phyloP scores from a whole-genome alignment of 2,113 vertebrate genomes.

The Hemiscyllium ocellatum region DNA sequence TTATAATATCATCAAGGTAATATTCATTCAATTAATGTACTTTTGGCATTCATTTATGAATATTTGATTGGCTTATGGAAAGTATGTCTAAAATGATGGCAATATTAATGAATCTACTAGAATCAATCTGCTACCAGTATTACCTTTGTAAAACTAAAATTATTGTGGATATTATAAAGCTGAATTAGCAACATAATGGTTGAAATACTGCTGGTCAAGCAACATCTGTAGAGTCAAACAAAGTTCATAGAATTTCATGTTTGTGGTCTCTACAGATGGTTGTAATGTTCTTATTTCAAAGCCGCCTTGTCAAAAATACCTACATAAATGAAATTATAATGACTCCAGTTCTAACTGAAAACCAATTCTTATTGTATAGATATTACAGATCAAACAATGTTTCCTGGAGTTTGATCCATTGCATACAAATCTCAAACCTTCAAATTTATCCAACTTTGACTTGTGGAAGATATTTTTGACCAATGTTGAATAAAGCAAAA shows the following conservation, averaged over 20 bases:
- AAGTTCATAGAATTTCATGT: neutral
- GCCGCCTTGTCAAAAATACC: neutral
- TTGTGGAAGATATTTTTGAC: neutral
- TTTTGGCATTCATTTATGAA: neutral
- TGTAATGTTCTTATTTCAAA: neutral
- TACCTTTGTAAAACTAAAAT: neutral
- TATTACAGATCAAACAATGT: neutral
- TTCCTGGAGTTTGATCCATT: neutral
- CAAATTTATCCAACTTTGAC: neutral
- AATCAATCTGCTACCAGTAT: neutral
- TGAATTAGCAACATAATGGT: neutral
- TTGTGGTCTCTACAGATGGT: neutral
- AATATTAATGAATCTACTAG: neutral
- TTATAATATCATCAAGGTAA: neutral
- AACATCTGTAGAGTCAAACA: neutral
- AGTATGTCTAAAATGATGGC: neutral
- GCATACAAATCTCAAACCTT: neutral
- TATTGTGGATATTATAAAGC: neutral
- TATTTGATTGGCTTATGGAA: constrained; percentile 7
- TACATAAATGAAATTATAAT: neutral
- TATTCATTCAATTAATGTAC: neutral
- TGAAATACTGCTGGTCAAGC: neutral
- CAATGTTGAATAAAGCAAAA: neutral
- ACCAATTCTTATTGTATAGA: neutral
- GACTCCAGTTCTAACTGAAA: neutral